Percentiles rank a stretch among this genome's conserved stretches.
Conservation (phyloP, 2,888 invertebrate genomes). For the Cistogaster globosa region DNA sequence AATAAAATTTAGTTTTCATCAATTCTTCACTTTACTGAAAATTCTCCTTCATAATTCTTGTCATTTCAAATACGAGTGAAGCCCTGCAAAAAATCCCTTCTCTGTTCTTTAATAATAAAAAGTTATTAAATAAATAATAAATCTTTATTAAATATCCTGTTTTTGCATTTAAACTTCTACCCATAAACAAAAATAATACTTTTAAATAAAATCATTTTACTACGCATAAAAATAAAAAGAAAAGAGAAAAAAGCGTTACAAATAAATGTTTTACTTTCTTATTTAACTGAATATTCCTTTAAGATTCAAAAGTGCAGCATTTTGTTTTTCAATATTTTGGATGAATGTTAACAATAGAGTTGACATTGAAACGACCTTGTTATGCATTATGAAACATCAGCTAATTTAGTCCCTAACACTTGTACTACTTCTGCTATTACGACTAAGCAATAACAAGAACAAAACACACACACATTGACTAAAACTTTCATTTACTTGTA, state of each 20-base stretch:
- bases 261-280: slow-evolving; percentile 31
- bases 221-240: not conserved
- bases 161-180: not conserved
- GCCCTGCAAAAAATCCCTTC: too few relatives aligned
- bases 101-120: too few relatives aligned
- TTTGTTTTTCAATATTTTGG: slow-evolving; percentile 42
- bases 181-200: slow-evolving; percentile 3
- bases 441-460: slow-evolving; percentile 11
- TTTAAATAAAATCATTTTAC: slow-evolving; percentile 39
- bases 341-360: slow-evolving; percentile 28
- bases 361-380: slow-evolving; percentile 71
- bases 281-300: not conserved
- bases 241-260: not conserved
- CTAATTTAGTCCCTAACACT: slow-evolving; percentile 60
- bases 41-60: too few relatives aligned
- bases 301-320: slow-evolving; percentile 5
- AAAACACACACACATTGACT: not conserved
- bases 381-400: slow-evolving; percentile 64
- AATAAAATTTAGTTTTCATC: too few relatives aligned
- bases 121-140: not conserved
- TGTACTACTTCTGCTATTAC: not conserved
- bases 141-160: slow-evolving; percentile 17
- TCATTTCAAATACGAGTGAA: too few relatives aligned
- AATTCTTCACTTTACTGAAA: too few relatives aligned
- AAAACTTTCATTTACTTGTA: not conserved